phyloP scores from a whole-genome alignment of 2,888 invertebrate species.

The Drosophila emarginata region DNA sequence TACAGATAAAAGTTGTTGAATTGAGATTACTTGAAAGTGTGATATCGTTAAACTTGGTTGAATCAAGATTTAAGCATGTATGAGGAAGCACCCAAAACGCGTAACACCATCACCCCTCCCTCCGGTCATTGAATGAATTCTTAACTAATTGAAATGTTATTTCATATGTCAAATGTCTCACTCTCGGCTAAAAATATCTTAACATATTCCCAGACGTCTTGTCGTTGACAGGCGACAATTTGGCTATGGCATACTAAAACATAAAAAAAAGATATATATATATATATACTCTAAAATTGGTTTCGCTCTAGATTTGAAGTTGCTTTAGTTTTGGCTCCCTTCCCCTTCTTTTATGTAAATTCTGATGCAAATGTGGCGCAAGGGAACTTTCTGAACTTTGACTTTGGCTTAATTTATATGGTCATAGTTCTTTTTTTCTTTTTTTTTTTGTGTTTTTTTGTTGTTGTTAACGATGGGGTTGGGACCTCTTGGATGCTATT shows the following conservation, averaged over 20 bases:
- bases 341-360: slow-evolving; percentile 34
- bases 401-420: slow-evolving; percentile 52
- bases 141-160: slow-evolving; percentile 70
- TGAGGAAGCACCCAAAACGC: slow-evolving; percentile 24
- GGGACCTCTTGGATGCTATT: slow-evolving; percentile 11
- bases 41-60: slow-evolving; percentile 50
- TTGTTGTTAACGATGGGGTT: slow-evolving; percentile 2
- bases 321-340: slow-evolving; percentile 18
- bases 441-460: not conserved
- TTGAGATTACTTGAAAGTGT: slow-evolving; percentile 52
- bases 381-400: slow-evolving; percentile 58
- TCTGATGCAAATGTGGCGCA: slow-evolving; percentile 52
- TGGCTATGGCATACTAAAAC: slow-evolving; percentile 42
- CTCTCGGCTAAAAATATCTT: slow-evolving; percentile 60
- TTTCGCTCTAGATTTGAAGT: slow-evolving; percentile 56
- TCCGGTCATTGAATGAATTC: slow-evolving; percentile 27
- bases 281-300: slow-evolving; percentile 38
- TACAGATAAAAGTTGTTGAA: slow-evolving; percentile 22
- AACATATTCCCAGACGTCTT: slow-evolving; percentile 20
- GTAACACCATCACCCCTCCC: not conserved
- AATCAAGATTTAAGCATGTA: slow-evolving; percentile 56
- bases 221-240: slow-evolving; percentile 67
- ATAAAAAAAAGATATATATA: not conserved
- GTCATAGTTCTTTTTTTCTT: slow-evolving; percentile 28
- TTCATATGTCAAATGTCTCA: slow-evolving; percentile 66